phyloP scores from a whole-genome alignment of 1,140 invertebrate genomes.

The Mya arenaria region DNA sequence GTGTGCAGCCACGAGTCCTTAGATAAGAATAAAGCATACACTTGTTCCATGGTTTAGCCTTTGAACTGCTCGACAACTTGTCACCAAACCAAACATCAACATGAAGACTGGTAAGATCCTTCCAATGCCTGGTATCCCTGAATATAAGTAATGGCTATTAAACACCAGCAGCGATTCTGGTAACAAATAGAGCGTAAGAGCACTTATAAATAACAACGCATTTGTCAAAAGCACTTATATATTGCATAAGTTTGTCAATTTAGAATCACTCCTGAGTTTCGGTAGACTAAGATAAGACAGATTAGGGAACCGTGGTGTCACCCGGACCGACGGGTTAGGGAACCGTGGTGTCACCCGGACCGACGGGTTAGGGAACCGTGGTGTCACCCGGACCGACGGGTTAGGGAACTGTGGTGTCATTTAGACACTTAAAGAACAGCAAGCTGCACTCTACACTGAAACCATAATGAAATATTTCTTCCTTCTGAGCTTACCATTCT shows the following conservation, averaged over 20 bases:
- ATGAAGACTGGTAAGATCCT: not conserved
- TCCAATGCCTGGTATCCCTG: not conserved
- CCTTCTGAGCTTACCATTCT: not conserved
- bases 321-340: too few relatives aligned
- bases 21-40: not conserved
- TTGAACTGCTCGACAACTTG: not conserved
- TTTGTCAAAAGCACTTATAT: not conserved
- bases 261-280: too few relatives aligned
- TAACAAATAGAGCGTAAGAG: conserved; percentile 7
- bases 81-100: not conserved
- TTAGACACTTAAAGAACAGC: not conserved
- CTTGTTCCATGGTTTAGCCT: conserved; percentile 50
- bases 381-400: too few relatives aligned
- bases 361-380: too few relatives aligned
- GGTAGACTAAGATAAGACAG: conserved; percentile 2
- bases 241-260: not conserved
- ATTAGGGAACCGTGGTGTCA: not conserved
- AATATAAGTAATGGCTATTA: not conserved
- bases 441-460: not conserved
- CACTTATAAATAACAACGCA: not conserved
- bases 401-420: not conserved
- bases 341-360: too few relatives aligned
- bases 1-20: conserved; percentile 37
- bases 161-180: not conserved
- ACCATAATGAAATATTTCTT: not conserved